Base-by-base conservation (phyloP, 2,888 invertebrate genomes). In the Phyllotreta cruciferae region DNA sequence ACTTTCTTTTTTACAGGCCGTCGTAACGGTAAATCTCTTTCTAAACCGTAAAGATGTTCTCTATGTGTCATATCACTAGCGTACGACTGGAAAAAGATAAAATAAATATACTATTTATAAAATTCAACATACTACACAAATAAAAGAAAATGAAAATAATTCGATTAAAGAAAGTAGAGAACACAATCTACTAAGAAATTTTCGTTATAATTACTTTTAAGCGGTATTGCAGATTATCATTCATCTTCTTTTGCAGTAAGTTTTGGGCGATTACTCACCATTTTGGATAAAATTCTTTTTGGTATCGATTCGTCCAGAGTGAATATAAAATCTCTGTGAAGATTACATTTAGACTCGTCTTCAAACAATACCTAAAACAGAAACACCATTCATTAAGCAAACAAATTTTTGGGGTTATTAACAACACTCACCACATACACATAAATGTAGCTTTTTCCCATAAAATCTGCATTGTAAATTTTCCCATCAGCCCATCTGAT, bases 401-500 rank as follows among this genome's bases (percentile, higher is more conserved):
- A 3, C 10, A 50, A 50, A 5, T 50, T 36, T 47, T 8, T 47
- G n/a, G 34, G 1, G 4, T 41, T 34, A 49, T 34, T 34, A 49
- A 47, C 34, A 47, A 14, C 6, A 35, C 78, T 75, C 74, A 83
- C 84, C 68, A 77, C 81, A 63, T 82, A 84, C 70, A 80, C 78
- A 34, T 75, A 76, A 60, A 74, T 77, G 52, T 79, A 79, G 69
- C 79, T 76, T 39, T 78, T 75, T 36, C 84, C 84, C 56, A 81
- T 80, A 68, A 82, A 85, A 52, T 80, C 76, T 11, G 82, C 85
- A 52, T 81, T 78, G 63, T 83, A 85, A 11, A 78, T 71, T 41
- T 77, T 73, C 5, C 81, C 83, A 66, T 87, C 86, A 0, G 82
- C 81, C 87, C 88, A 87, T 39, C 81, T 80, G 0, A 88, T 84